Percentiles rank a stretch among this genome's conserved stretches.
These are phyloP conservation scores for Periplaneta americana DNA, from an alignment of 1,140 invertebrate species.

Conservation along the genomic window DNA sequence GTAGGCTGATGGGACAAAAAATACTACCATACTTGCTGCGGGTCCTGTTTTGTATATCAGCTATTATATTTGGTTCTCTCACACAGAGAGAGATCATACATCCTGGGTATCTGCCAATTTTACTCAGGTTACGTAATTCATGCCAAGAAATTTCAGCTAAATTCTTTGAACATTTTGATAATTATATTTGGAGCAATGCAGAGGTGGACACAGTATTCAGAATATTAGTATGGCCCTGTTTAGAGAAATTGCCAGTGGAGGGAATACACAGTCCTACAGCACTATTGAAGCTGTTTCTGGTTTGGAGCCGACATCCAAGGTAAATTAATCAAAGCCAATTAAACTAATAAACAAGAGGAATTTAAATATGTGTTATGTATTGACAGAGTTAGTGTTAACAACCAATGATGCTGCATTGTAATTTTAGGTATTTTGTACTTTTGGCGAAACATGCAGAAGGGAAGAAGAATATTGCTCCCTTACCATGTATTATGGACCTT, in stretches of 20 bases:
- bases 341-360: too few species aligned
- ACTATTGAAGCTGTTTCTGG: conserved; percentile 67
- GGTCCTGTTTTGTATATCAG: conserved; percentile 63
- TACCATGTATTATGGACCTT: conserved; percentile 63
- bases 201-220: conserved; percentile 74
- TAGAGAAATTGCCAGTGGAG: conserved; percentile 70
- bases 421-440: conserved; percentile 59
- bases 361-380: too few species aligned
- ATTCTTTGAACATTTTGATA: conserved; percentile 76
- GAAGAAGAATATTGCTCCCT: conserved; percentile 42
- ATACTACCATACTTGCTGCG: conserved; percentile 65
- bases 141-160: conserved; percentile 54
- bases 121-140: conserved; percentile 60
- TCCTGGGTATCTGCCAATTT: conserved; percentile 51
- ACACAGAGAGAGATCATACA: conserved; percentile 59
- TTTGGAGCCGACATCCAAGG: conserved; percentile 69
- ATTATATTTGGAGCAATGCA: conserved; percentile 60
- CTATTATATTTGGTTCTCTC: conserved; percentile 54
- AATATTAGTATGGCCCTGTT: conserved; percentile 73
- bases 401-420: too few species aligned
- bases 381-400: too few species aligned
- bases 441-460: conserved; percentile 54
- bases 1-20: conserved; percentile 59
- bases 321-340: too few species aligned
- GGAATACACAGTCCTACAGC: conserved; percentile 78